These are phyloP conservation scores for Fratercula arctica DNA, from an alignment of 2,797 vertebrate species.

Conservation along the genomic window DNA sequence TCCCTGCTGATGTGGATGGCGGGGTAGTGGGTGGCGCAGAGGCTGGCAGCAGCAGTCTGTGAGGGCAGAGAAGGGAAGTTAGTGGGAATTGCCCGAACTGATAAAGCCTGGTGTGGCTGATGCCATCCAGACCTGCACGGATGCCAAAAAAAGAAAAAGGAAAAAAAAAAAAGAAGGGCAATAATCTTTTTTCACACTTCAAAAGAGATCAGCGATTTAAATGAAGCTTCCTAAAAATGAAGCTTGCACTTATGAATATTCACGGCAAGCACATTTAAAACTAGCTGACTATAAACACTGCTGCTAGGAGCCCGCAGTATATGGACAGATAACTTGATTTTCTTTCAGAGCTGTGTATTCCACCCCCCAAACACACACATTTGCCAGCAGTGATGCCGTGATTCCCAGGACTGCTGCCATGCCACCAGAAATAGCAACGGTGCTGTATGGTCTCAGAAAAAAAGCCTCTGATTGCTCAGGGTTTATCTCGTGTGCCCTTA, in stretches of 20 bases:
- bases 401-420: not conserved
- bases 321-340: not conserved
- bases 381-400: not conserved
- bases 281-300: not conserved
- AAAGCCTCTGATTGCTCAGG: not conserved
- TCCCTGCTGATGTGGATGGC: slow-evolving; percentile 75
- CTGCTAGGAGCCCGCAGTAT: not conserved
- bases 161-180: not conserved
- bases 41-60: slow-evolving; percentile 53
- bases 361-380: not conserved
- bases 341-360: not conserved
- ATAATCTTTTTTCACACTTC: not conserved
- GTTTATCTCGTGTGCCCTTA: not conserved
- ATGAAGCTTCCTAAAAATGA: slow-evolving; percentile 25
- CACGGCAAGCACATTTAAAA: not conserved
- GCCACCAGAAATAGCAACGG: slow-evolving; percentile 7
- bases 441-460: not conserved
- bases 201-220: not conserved
- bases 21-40: slow-evolving; percentile 86
- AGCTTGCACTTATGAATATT: slow-evolving; percentile 26
- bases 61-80: not conserved
- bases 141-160: not conserved
- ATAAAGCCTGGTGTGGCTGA: not conserved
- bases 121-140: not conserved
- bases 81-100: not conserved